Base-by-base conservation (phyloP, 2,888 invertebrate species). In the Tenthredo livida region DNA sequence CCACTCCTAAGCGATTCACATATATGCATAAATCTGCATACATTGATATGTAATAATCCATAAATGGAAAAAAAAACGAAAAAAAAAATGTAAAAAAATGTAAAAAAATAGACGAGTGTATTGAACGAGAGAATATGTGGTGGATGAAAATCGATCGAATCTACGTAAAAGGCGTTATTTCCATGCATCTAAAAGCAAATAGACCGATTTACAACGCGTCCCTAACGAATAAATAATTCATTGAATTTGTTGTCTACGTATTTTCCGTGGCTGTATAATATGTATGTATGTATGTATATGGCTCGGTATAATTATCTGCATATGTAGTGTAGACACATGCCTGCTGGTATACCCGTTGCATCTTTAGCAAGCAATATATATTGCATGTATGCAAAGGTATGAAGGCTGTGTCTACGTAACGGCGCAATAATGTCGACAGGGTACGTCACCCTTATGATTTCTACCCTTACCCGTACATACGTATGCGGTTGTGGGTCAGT, bases 391-490 rank as follows among this genome's bases (percentile, higher is more conserved):
- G 29, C 21, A 61, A 61, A 67, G 29, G 67, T 33, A 29, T 67
- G 67, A 29, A 67, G 61, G 12, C 33, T 33, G 33, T 12, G 33
- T 12, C 33, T 67, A 25, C 10, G 29, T 33, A 67, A 67, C 33
- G 33, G 5, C 67, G 67, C 67, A 67, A 67, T 67, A 67, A 33
- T 17, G 77, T 77, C 50, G 77, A n/a, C 77, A 37, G 54, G 33
- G 77, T 77, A 50, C 54, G 77, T 54, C 54, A 50, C 47, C 77
- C 77, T 54, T 40, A 33, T 29, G 77, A 77, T 54, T 54, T 54
- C 77, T 50, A 37, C 9, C 54, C 77, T 21, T 54, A 29, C 6
- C 1, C 54, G 77, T 43, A 21, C 17, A 7, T 72, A 15, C 25
- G 73, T 17, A 33, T 33, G 70, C 15, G 33, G 47, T 29, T 33